These are phyloP conservation scores for Nasonia vitripennis DNA, from an alignment of 1,140 invertebrate genomes.

Conservation along the genomic window DNA sequence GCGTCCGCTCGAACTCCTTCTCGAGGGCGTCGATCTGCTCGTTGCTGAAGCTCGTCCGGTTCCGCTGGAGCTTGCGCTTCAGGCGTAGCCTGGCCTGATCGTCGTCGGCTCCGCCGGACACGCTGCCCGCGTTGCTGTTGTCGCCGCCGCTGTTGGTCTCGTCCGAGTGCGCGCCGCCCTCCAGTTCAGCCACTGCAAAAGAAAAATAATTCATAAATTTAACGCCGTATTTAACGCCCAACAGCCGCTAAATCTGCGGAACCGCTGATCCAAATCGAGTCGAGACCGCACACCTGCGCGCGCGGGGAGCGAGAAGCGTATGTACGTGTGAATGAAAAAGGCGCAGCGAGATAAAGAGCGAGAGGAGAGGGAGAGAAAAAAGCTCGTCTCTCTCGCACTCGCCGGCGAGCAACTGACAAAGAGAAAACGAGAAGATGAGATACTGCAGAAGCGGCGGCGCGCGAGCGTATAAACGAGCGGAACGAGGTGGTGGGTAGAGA, in stretches of 20 bases:
- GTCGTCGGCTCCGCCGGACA: constrained; percentile 79
- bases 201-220: constrained; percentile 42
- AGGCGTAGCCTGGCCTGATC: constrained; percentile 90
- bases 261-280: no score
- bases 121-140: constrained; percentile 86
- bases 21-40: constrained; percentile 99
- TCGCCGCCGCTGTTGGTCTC: constrained; percentile 87
- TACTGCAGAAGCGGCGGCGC: constrained; percentile 23
- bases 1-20: constrained; percentile 94
- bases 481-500: constrained; percentile 51
- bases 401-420: constrained; percentile 34
- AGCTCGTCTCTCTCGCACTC: neutral
- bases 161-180: constrained; percentile 82
- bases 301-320: constrained; percentile 9
- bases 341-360: constrained; percentile 36
- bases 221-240: constrained; percentile 48
- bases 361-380: constrained; percentile 35
- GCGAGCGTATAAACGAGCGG: constrained; percentile 59
- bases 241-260: constrained; percentile 42
- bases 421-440: constrained; percentile 47
- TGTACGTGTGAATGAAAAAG: constrained; percentile 47
- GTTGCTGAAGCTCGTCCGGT: constrained; percentile 98
- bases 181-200: constrained; percentile 65
- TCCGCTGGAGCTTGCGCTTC: constrained; percentile 98
- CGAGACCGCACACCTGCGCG: neutral